A percentile compares a stretch with the other conserved stretches of the same genome.
Evolutionary conservation across 2,113 vertebrate species (phyloP).

Genomic region (Limnothrissa miodon): DNA sequence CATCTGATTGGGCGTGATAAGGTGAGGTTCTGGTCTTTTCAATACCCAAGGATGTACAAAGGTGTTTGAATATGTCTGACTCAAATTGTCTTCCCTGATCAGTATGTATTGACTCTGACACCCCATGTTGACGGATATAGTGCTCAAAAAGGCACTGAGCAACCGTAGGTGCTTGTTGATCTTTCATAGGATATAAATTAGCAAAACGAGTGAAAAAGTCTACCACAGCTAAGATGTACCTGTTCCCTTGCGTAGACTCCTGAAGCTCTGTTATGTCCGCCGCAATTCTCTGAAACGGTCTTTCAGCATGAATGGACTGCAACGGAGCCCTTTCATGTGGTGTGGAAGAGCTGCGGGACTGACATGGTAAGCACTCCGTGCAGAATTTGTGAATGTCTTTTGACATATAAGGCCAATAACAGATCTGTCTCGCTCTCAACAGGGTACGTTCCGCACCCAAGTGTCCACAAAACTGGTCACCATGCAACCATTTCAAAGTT

Average conservation of each 20-base stretch:
- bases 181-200: neutral
- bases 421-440: conserved; percentile 21
- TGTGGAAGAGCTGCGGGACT: neutral
- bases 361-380: conserved; percentile 31
- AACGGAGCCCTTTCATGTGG: too few relatives aligned
- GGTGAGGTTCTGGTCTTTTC: neutral
- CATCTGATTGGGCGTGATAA: neutral
- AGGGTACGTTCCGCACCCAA: conserved; percentile 22
- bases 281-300: neutral
- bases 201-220: neutral
- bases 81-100: neutral
- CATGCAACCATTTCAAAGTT: neutral
- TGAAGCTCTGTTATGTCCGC: neutral
- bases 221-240: neutral
- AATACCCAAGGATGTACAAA: neutral
- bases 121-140: neutral
- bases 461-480: conserved; percentile 27
- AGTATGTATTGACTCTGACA: neutral
- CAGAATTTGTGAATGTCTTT: conserved; percentile 38
- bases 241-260: neutral
- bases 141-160: neutral
- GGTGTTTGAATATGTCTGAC: neutral
- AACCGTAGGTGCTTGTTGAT: neutral
- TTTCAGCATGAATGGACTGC: too few relatives aligned
- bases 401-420: conserved; percentile 43